A percentile compares a stretch with the other conserved stretches of the same genome.
phyloP scores from a whole-genome alignment of 2,888 invertebrate species.

The Scaptomyza polygonia region DNA sequence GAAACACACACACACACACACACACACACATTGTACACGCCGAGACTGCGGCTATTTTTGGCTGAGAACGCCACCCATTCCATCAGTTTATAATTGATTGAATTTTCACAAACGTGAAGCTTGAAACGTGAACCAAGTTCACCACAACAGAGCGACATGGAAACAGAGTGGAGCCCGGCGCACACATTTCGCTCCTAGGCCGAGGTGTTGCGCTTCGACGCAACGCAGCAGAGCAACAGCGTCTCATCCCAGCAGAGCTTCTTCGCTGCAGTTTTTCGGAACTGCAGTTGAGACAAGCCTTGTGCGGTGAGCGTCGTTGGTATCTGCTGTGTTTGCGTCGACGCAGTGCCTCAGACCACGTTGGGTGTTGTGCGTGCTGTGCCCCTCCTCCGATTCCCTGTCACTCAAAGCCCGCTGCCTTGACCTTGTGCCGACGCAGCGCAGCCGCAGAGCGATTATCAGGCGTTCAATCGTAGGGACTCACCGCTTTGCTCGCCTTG shows the following conservation, averaged over 20 bases:
- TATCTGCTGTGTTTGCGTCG: constrained; percentile 5
- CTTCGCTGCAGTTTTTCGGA: constrained; percentile 19
- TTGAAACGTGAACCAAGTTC: constrained; percentile 12
- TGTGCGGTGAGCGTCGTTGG: constrained; percentile 5
- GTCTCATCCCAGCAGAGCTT: neutral
- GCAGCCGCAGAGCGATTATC: constrained; percentile 21
- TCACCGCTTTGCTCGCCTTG: constrained; percentile 15
- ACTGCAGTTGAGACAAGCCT: constrained; percentile 7
- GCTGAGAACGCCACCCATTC: constrained; percentile 56
- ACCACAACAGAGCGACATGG: constrained; percentile 19
- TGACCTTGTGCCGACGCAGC: constrained; percentile 50
- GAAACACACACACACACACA: neutral
- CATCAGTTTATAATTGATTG: constrained; percentile 2
- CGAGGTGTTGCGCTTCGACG: constrained; percentile 9
- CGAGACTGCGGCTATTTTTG: constrained; percentile 36
- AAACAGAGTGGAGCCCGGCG: constrained; percentile 5
- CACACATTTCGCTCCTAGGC: constrained; percentile 49
- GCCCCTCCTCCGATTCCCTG: constrained; percentile 1
- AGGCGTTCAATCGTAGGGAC: constrained; percentile 8
- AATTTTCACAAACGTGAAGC: constrained; percentile 6
- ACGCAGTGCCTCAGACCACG: constrained; percentile 20
- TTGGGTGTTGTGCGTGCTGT: constrained; percentile 46
- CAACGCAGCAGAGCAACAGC: constrained; percentile 4
- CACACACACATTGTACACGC: constrained; percentile 34
- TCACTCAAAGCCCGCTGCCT: constrained; percentile 62